Conservation (phyloP, 2,888 invertebrate genomes). For the Thymelicus sylvestris region DNA sequence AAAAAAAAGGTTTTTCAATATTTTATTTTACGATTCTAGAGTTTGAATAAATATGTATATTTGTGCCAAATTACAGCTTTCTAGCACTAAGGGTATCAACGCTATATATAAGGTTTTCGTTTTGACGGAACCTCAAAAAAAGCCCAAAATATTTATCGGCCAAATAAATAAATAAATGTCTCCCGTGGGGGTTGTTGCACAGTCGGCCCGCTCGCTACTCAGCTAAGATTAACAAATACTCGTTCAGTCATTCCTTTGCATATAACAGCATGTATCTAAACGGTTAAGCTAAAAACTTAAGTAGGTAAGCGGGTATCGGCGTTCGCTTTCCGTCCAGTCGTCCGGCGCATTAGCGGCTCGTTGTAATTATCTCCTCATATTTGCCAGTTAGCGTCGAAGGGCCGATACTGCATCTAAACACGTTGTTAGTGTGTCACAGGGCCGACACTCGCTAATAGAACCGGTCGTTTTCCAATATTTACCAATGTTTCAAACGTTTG, state of each 20-base stretch:
- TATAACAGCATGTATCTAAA: background rate
- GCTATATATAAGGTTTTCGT: no score
- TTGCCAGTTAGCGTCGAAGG: conserved; percentile 29
- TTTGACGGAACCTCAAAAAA: no score
- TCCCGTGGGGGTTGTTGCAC: no score
- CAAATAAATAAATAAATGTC: no score
- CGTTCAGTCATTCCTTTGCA: background rate
- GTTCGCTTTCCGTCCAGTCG: background rate
- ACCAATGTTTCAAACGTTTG: conserved; percentile 21
- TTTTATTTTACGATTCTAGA: no score
- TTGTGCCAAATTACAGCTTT: no score
- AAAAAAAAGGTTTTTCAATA: no score
- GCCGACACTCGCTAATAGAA: conserved; percentile 21
- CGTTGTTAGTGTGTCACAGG: conserved; percentile 28
- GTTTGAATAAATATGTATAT: no score
- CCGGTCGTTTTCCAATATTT: conserved; percentile 27
- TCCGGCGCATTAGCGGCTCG: conserved; percentile 7
- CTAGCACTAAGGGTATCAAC: no score
- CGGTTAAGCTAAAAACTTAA: background rate
- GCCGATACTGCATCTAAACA: conserved; percentile 19
- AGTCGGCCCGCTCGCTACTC: no score
- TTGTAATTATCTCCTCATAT: conserved; percentile 16
- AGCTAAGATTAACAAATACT: no score
- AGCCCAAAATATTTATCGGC: no score
- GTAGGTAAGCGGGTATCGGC: background rate